Conservation (phyloP, 2,888 invertebrate species). For the Camponotus fellah region DNA sequence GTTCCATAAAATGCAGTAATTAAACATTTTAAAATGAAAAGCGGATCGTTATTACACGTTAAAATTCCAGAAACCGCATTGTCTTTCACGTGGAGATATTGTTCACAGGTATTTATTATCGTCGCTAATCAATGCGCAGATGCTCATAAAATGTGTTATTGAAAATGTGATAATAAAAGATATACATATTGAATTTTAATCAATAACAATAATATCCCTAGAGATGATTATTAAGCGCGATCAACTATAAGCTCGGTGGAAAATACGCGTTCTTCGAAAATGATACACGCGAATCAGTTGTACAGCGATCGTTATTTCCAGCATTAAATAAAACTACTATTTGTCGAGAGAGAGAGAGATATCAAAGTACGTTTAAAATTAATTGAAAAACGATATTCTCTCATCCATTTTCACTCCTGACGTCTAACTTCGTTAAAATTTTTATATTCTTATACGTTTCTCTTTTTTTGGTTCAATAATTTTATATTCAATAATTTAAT, state of each 20-base stretch:
- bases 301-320: not conserved
- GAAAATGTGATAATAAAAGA: constrained; percentile 23
- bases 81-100: constrained; percentile 18
- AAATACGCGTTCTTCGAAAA: not conserved
- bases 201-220: constrained; percentile 6
- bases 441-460: not conserved
- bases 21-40: constrained; percentile 32
- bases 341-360: not conserved
- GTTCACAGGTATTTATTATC: constrained; percentile 19
- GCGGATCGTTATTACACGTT: constrained; percentile 3
- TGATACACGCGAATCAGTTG: not conserved
- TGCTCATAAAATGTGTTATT: constrained; percentile 6
- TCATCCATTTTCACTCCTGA: not conserved
- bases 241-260: not conserved
- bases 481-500: not conserved
- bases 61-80: constrained; percentile 40
- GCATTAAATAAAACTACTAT: not conserved
- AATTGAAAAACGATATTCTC: not conserved
- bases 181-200: constrained; percentile 20
- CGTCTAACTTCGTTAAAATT: not conserved
- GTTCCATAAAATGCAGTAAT: constrained; percentile 25
- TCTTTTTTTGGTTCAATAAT: too few relatives aligned
- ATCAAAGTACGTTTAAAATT: not conserved
- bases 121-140: constrained; percentile 20
- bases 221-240: constrained; percentile 19